Evolutionary conservation across 2,113 vertebrate genomes (phyloP).

Genomic region (Tapirus terrestris): DNA sequence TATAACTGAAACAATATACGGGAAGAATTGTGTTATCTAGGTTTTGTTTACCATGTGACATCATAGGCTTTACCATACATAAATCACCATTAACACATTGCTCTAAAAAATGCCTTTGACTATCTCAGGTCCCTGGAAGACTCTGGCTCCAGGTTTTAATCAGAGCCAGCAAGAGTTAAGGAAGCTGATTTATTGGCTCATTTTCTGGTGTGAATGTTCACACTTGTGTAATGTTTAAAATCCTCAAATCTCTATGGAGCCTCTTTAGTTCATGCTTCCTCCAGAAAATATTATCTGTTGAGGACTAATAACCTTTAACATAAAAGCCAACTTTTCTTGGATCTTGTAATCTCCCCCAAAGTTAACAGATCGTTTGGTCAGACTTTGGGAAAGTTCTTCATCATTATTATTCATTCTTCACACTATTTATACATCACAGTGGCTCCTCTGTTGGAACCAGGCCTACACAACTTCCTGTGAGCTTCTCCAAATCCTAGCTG

Average conservation of each 20-base stretch:
- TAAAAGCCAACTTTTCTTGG: slow-evolving; percentile 51
- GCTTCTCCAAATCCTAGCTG: slow-evolving; percentile 42
- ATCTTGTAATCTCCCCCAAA: slow-evolving; percentile 38
- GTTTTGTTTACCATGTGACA: slow-evolving; percentile 73
- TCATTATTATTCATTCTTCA: slow-evolving; percentile 32
- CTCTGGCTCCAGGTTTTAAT: slow-evolving; percentile 77
- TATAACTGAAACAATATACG: slow-evolving; percentile 50
- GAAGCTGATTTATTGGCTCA: slow-evolving; percentile 75
- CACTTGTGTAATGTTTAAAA: slow-evolving; percentile 55
- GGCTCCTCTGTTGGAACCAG: not conserved
- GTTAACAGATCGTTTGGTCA: slow-evolving; percentile 11
- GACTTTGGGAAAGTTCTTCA: slow-evolving; percentile 25
- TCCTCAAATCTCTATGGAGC: not conserved
- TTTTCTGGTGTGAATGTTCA: slow-evolving; percentile 69
- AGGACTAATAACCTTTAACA: slow-evolving; percentile 52
- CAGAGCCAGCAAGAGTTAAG: slow-evolving; percentile 64
- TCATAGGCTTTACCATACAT: slow-evolving; percentile 68
- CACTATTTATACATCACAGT: not conserved
- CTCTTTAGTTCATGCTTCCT: slow-evolving; percentile 39
- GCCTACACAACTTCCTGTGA: not conserved
- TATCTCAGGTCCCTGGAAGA: slow-evolving; percentile 67
- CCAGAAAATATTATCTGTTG: slow-evolving; percentile 27
- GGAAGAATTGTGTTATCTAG: slow-evolving; percentile 62
- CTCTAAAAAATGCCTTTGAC: slow-evolving; percentile 74
- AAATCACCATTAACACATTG: slow-evolving; percentile 71